Evolutionary conservation across 2,113 vertebrate genomes (phyloP), one percentile per base, ranked within the genome.

Genomic region (Paralichthys olivaceus): DNA sequence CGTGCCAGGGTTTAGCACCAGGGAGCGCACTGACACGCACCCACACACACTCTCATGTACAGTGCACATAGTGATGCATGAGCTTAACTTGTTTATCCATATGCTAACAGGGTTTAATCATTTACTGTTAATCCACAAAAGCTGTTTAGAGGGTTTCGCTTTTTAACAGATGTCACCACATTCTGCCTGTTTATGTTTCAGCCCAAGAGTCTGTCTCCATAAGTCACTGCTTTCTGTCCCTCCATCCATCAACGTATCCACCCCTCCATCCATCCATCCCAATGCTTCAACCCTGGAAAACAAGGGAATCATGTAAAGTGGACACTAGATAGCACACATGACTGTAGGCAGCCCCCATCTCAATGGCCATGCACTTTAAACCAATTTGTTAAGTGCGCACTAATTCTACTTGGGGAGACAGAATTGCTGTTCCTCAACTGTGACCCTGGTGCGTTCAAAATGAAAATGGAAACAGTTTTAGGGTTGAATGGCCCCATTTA

Each of bases 31-130:
- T 17, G n/a, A 65, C 77, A 43, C 63, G 49, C 26, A 65, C 28
- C 14, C n/a, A 69, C 53, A 65, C 51, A 75, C 15, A 64, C 43
- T 70, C 34, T 64, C 43, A 51, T 58, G 58, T 53, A 60, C 0
- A 69, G 45, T 0, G 64, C 12, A 55, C 59, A 73, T 23, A 63
- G 55, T 54, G 25, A 75, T 62, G 69, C 69, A 58, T 40, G 26
- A 73, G 84, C 72, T 85, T 84, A 73, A 79, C 81, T 74, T 88
- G 84, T 91, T 90, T 86, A 80, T 85, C 90, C 86, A 73, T 85
- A 84, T 84, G 86, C 71, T 90, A 88, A 91, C 62, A 65, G 63
- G 76, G 74, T 86, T 89, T 84, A 88, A 84, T 86, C 75, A 71
- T 85, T 86, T 81, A 75, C 80, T 67, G 80, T 72, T 89, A 87